Conservation (phyloP, 53 echinoderm and acorn worm genomes). For the Antedon mediterranea region DNA sequence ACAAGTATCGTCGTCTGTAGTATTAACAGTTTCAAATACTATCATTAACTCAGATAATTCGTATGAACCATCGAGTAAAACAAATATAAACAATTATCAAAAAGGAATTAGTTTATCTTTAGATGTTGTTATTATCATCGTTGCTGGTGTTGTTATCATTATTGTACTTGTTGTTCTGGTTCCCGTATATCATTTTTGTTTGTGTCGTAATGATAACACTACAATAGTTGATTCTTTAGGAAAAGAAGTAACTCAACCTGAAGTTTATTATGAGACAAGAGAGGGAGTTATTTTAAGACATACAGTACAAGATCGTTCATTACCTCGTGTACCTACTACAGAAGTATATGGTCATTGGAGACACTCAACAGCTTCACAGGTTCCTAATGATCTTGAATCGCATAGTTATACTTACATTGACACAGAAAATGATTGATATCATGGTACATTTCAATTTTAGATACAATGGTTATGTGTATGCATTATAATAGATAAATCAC, state of each 20-base stretch:
- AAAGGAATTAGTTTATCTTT: no score
- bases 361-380: background rate
- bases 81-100: no score
- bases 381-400: background rate
- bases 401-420: background rate
- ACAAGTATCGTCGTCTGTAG: no score
- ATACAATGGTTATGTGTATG: no score
- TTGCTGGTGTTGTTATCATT: background rate
- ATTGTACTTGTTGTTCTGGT: background rate
- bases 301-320: background rate
- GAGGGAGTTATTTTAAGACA: background rate
- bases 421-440: background rate
- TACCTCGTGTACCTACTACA: background rate
- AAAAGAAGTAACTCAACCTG: background rate
- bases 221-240: background rate
- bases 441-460: no score
- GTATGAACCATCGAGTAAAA: no score
- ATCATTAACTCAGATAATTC: no score
- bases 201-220: background rate
- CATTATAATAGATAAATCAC: no score
- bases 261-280: background rate
- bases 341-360: background rate
- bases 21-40: no score
- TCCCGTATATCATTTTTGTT: background rate
- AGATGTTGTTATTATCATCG: background rate